Base-by-base conservation (phyloP, 1,140 invertebrate genomes). In the Theocolax elegans region DNA sequence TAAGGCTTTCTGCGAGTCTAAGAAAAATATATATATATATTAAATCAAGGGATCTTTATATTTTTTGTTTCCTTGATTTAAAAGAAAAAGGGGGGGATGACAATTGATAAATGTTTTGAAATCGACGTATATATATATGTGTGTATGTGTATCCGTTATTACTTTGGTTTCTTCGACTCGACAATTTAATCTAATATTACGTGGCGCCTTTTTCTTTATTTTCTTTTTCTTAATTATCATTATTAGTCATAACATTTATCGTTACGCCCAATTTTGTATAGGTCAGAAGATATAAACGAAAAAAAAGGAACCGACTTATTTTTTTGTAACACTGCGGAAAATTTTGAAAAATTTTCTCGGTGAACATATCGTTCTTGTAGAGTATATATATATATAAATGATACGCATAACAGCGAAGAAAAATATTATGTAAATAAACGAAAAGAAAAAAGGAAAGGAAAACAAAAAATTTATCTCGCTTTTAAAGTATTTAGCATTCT, bases 351-450 rank as follows among this genome's bases (percentile, higher is more conserved):
- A 15, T 48, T 19, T 54, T 56, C 48, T 58, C 40, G 9, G 63
- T 29, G 23, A 58, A 31, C 13, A 21, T 13, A 58, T 54, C 0
- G 35, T 54, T 46, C 31, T 46, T 62, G 59, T 62, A 62, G 59
- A 46, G 15, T 58, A 48, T n/a, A 62, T 62, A 23, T 46, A 44
- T 62, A 62, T 46, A 48, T 44, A n/a, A n/a, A n/a, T n/a, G n/a
- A n/a, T n/a, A n/a, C n/a, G n/a, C n/a, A n/a, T n/a, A 62, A 62
- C 59, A 62, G 27, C 25, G 59, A 62, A 62, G 2, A 62, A 46
- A 62, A n/a, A 17, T n/a, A 62, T 48, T 25, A 27, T 67, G 54
- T 67, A 67, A 59, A 59, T 66, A 66, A 66, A 66, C 49, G 59
- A 58, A 62, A 67, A 54, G 15, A 19, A n/a, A n/a, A 66, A 66